Conservation (phyloP, 2,888 invertebrate genomes). For the Strigamia crassipes region DNA sequence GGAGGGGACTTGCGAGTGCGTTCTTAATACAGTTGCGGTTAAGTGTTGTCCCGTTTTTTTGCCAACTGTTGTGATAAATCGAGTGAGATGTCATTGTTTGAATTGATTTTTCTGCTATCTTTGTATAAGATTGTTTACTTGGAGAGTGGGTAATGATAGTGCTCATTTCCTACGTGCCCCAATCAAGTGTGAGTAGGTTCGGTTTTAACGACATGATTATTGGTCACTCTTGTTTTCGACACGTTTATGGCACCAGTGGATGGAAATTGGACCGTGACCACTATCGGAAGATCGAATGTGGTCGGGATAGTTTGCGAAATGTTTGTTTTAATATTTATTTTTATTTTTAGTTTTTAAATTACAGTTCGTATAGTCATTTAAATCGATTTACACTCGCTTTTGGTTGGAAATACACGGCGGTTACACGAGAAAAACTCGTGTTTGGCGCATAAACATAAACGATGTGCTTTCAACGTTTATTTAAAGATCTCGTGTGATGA, state of each 20-base stretch:
- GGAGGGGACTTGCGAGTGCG: background rate
- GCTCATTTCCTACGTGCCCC: constrained; percentile 17
- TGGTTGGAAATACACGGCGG: too few species aligned
- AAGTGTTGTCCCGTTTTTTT: background rate
- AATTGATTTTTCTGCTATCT: constrained; percentile 31
- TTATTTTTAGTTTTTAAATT: too few species aligned
- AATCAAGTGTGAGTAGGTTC: constrained; percentile 22
- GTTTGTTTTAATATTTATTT: too few species aligned
- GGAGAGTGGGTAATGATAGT: constrained; percentile 31
- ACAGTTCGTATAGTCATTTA: too few species aligned
- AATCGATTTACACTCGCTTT: too few species aligned
- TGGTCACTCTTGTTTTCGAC: background rate
- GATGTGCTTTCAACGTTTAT: too few species aligned
- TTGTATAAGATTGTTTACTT: constrained; percentile 35
- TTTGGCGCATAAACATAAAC: too few species aligned
- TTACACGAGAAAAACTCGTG: too few species aligned
- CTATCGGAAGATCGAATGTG: background rate
- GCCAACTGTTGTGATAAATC: background rate
- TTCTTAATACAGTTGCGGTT: background rate
- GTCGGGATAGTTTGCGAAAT: too few species aligned
- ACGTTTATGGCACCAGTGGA: background rate
- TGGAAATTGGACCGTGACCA: constrained; percentile 6
- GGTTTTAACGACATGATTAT: constrained; percentile 31
- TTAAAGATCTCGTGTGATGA: too few species aligned
- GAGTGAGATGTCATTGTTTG: constrained; percentile 28